Base-by-base conservation (phyloP, 1,140 invertebrate genomes). In the Hypsibius dujardini region DNA sequence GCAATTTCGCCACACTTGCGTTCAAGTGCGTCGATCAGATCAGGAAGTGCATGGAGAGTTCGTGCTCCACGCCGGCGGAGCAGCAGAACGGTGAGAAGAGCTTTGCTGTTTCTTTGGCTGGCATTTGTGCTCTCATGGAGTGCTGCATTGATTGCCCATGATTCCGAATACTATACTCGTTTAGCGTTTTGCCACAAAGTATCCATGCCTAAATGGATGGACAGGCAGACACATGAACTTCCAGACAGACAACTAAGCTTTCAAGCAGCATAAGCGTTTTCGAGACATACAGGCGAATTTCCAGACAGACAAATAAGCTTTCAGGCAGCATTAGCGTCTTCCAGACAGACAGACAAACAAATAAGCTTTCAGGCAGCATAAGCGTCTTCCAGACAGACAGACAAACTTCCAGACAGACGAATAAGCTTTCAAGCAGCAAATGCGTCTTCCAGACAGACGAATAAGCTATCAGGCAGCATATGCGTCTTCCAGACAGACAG, bases 1-100 rank as follows among this genome's bases (percentile, higher is more conserved):
- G 91, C n/a, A 98, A 98, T 83, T 81, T 99, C 70, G 94, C 95
- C 0, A 98, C 93, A n/a, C 81, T 99, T 28, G 96, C 93, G 79
- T 97, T 96, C 79, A 98, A 98, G 82, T 91, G 92, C 67, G 92
- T 98, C 1, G 94, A 98, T 77, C 95, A 94, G 80, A 79, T 98
- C 71, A 90, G 95, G 1, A 87, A 88, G 76, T 90, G 90, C 67
- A 92, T 95, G 59, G 93, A 97, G 76, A 90, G 85, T 77, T 91
- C 90, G 77, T 95, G 90, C 81, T 85, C 91, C 72, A 95, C 92
- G 3, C 88, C 92, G 74, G 84, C 87, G 72, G 95, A 98, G 79
- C 95, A 97, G 81, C 89, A 92, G 78, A 92, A 88, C 77, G 90
- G 89, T 90, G 79, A 77, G 72, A 2, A 2, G 46, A 1, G 28